Conservation (phyloP, 2,113 vertebrate species). For the Myocastor coypus region DNA sequence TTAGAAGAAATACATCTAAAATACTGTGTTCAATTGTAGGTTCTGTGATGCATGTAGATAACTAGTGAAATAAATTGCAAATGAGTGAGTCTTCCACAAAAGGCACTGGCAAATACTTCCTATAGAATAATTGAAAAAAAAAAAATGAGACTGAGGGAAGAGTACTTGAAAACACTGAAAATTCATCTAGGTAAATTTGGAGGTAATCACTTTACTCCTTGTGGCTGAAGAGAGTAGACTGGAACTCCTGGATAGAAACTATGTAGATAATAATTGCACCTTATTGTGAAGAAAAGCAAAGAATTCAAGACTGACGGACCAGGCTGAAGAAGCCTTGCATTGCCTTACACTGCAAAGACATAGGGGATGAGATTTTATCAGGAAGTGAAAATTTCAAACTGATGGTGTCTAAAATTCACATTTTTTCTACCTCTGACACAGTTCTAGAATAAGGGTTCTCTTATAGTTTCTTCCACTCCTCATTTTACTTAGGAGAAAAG, state of each 20-base stretch:
- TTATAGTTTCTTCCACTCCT: background rate
- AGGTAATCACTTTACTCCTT: background rate
- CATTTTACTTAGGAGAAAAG: background rate
- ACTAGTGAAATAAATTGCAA: background rate
- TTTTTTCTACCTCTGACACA: background rate
- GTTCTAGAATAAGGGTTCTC: background rate
- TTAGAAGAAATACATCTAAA: background rate
- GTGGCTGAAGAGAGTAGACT: background rate
- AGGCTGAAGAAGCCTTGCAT: background rate
- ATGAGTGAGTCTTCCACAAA: background rate
- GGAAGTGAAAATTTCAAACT: conserved; percentile 3
- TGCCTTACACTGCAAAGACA: background rate
- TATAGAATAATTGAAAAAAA: background rate
- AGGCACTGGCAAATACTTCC: background rate
- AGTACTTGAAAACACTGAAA: background rate
- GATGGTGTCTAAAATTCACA: background rate
- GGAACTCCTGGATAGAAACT: background rate
- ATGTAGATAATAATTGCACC: background rate
- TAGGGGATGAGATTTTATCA: background rate
- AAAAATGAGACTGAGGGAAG: background rate
- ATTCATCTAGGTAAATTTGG: background rate
- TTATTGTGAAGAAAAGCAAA: background rate
- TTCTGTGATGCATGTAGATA: background rate
- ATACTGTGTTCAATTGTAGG: background rate
- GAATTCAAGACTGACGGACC: background rate